These are phyloP conservation scores for Acanthaster planci DNA, from an alignment of 35 echinoderm and acorn worm genomes.

Conservation along the genomic window DNA sequence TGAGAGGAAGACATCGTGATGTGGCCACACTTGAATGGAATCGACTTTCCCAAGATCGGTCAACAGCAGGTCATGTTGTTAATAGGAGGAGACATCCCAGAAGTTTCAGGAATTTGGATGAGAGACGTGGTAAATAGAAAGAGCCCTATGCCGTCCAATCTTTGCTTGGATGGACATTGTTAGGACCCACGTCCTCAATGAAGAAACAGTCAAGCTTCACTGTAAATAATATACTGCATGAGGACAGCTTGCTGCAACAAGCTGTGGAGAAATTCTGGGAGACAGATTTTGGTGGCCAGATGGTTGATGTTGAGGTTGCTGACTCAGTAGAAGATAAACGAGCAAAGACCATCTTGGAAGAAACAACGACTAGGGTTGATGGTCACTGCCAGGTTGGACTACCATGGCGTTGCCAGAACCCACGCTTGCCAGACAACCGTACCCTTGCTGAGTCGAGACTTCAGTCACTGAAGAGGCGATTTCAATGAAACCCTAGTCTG, in stretches of 20 bases:
- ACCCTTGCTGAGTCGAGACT: constrained; percentile 49
- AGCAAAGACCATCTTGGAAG: constrained; percentile 54
- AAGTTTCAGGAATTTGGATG: constrained; percentile 66
- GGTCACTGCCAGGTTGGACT: constrained; percentile 50
- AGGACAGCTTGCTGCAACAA: no score
- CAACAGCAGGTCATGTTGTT: constrained; percentile 45
- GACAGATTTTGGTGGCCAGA: no score
- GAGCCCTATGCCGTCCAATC: constrained; percentile 49
- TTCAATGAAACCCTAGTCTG: constrained; percentile 39
- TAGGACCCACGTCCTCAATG: constrained; percentile 21
- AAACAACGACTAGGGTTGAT: constrained; percentile 1
- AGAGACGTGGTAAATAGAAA: constrained; percentile 55
- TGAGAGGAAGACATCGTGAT: constrained; percentile 12
- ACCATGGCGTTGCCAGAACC: constrained; percentile 37
- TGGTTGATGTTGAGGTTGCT: neutral
- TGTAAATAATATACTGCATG: neutral
- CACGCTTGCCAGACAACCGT: constrained; percentile 44
- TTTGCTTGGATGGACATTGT: constrained; percentile 38
- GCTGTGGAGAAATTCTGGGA: no score
- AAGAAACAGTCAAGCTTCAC: neutral
- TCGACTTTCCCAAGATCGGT: constrained; percentile 20
- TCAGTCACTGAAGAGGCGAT: constrained; percentile 30
- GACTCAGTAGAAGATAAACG: constrained; percentile 22
- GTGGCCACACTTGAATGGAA: constrained; percentile 54
- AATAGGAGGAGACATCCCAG: constrained; percentile 67